Evolutionary conservation across 2,113 vertebrate genomes (phyloP).

Genomic region (Leptodactylus fuscus): DNA sequence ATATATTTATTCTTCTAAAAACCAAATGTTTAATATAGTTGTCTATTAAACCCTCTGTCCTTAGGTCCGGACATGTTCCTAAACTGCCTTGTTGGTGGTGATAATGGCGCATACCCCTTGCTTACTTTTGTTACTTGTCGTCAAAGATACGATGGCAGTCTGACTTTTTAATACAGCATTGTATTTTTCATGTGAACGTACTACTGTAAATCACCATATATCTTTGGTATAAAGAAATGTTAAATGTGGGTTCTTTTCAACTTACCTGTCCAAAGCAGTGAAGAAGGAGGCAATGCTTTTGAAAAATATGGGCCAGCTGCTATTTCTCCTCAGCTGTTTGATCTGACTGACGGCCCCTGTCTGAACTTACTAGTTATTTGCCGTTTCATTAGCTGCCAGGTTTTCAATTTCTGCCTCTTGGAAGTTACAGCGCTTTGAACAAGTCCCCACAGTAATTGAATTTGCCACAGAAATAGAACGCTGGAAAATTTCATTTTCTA

Average conservation of each 20-base stretch:
- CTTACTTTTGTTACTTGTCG: no score
- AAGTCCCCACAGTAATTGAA: constrained; percentile 98
- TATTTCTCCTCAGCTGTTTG: constrained; percentile 74
- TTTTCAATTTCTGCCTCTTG: constrained; percentile 98
- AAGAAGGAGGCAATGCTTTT: constrained; percentile 23
- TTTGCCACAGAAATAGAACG: constrained; percentile 98
- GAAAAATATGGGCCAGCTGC: constrained; percentile 48
- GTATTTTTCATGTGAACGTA: no score
- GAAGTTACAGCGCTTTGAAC: constrained; percentile 95
- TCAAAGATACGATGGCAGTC: no score
- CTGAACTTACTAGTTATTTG: constrained; percentile 90
- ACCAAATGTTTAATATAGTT: no score
- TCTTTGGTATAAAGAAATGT: constrained; percentile 4
- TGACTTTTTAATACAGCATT: no score
- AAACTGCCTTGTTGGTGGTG: no score
- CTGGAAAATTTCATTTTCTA: constrained; percentile 98
- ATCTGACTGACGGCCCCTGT: constrained; percentile 82
- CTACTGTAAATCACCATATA: neutral
- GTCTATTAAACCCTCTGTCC: no score
- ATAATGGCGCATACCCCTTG: no score
- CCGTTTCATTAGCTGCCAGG: constrained; percentile 94
- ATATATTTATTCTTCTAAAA: no score
- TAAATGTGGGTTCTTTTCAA: neutral
- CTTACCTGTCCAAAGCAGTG: constrained; percentile 19
- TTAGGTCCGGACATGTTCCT: no score